Base-by-base conservation (phyloP, 2,888 invertebrate genomes). In the Argyra leucocephala region DNA sequence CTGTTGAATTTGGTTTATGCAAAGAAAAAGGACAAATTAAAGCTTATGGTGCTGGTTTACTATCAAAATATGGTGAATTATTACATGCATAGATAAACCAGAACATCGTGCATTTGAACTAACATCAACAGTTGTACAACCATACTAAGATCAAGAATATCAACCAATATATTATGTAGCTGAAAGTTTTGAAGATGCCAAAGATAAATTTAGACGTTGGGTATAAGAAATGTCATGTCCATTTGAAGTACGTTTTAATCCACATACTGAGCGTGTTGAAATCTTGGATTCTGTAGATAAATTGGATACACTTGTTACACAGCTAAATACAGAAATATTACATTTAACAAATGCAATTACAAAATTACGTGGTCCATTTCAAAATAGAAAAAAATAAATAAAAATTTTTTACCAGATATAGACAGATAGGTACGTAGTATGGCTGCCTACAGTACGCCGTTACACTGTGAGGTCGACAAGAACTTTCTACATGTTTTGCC, bases 151-250 rank as follows among this genome's bases (percentile, higher is more conserved):
- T 80, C 98, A 99, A 79, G 93, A 93, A 73, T 93, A 93, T 78
- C 93, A 93, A 77, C 98, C 98, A 62, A 88, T 98, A 69, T 99
- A 99, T 80, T 99, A 91, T 81, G 93, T 99, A 4, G 96, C 98
- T 65, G 96, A 98, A 76, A 96, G 94, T 80, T 96, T 99, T 79
- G 93, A 94, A 76, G 96, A 97, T 81, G 97, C 97, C 77, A 96
- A 97, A 84, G 91, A 93, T 69, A 97, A 96, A 81, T 93, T 97
- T 85, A 90, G 96, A 79, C 90, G 92, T 75, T 97, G 96, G 96
- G 93, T 94, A 63, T 86, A 91, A 63, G 88, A 88, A 73, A 95
- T 99, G 89, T 92, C 93, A 66, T 88, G 98, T 73, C 94, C 97
- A 4, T 99, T 97, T 84, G 96, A 97, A 80, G 93, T 99, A 66